Base-by-base conservation (phyloP, 2,888 invertebrate species). In the Eudasyphora cyanicolor region DNA sequence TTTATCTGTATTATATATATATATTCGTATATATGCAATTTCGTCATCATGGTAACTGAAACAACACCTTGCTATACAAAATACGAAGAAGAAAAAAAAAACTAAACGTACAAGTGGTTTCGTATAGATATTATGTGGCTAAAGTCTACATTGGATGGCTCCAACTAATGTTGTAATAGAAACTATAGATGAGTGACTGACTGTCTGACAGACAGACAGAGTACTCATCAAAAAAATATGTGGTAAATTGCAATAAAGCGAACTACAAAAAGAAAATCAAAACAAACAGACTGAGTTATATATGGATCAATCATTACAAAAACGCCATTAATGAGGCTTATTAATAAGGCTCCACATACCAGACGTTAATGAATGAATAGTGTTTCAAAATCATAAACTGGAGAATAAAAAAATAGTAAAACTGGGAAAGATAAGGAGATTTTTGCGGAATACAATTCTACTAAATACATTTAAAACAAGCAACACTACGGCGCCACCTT, bases 11-110 rank as follows among this genome's bases (percentile, higher is more conserved):
- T 21, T 29, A 24, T 67, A 21, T 38, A 67, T 70, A 17, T 38
- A 81, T 62, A 76, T 76, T 17, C 4, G 2, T 49, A 49, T 49
- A 49, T 69, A 21, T 27, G 77, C 51, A 71, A 76, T 76, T 79
- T 83, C 83, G 77, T 83, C 83, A 83, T 80, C 83, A 83, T 83
- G 83, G 83, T 75, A 83, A 83, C 83, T 62, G 27, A 76, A 75
- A 70, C 29, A 76, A 76, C 57, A 57, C 64, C 42, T 67, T 67
- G 67, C 21, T 42, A 42, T 24, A 42, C 29, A 32, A 64, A 2
- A 12, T 38, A 57, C 4, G 8, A 62, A 62, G 6, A 60, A 62
- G 1, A 32, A 12, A 19, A 21, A 32, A 38, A 67, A 60, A 60
- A 60, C 60, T 29, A 24, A 29, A 29, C 29, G 60, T 60, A 17